Base-by-base conservation (phyloP, 1,140 invertebrate genomes). In the Bombus superbus region DNA sequence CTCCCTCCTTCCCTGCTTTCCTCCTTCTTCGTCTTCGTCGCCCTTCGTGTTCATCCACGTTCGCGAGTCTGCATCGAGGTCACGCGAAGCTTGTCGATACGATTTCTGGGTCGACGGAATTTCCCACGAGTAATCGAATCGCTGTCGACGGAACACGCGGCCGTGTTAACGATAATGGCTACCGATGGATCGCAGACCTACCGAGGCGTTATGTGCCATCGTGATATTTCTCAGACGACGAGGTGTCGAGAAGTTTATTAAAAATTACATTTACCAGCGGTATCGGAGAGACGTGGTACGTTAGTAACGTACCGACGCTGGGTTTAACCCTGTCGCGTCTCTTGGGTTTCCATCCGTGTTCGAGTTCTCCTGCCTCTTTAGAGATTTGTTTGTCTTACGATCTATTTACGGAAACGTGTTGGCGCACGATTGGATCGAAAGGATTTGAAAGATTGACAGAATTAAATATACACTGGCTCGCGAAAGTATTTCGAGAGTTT, bases 41-140 rank as follows among this genome's bases (percentile, higher is more conserved):
- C 1, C 35, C 75, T 25, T 35, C 35, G 35, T 62, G 11, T n/a
- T 15, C 28, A 10, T 85, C 53, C 71, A 75, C 57, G 40, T 35
- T 25, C 40, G 35, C 40, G 59, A 35, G 42, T 32, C 28, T 28
- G 53, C 66, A 73, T 73, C 64, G 71, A 35, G 76, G 68, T n/a
- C 79, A 59, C 79, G 75, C 68, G 86, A 75, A 28, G 3, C 62
- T 6, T 44, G 74, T 68, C 74, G 66, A 76, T 83, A 79, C 64
- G 79, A 83, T 85, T 74, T 74, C 69, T 73, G 47, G 83, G 57
- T 89, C 71, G 83, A 13, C 40, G 64, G 53, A 86, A 80, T 89
- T 89, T 89, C 80, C 59, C 47, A 57, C 40, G 75, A 83, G 83
- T 89, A 89, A 89, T 89, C 76, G 66, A 86, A 86, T 88, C 85